Conservation (phyloP, 2,797 vertebrate genomes). For the Pristis pectinata region DNA sequence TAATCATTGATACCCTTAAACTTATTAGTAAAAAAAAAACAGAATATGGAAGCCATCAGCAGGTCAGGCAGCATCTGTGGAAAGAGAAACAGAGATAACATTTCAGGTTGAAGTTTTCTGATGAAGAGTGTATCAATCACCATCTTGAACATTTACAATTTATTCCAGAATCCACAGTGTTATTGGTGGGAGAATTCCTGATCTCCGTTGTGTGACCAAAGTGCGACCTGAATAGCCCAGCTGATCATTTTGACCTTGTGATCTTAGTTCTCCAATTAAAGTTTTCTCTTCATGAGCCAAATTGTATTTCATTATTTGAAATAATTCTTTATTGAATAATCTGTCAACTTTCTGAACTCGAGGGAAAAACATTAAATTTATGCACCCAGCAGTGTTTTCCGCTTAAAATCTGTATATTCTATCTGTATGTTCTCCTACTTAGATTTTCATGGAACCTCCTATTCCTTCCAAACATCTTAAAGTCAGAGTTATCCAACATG, state of each 20-base stretch:
- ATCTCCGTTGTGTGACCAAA: background rate
- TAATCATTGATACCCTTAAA: background rate
- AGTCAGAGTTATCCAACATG: too few relatives aligned
- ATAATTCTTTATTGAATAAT: background rate
- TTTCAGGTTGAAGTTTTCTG: too few relatives aligned
- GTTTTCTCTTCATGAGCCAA: too few relatives aligned
- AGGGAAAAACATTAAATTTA: background rate
- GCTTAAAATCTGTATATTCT: background rate
- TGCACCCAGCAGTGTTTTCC: background rate
- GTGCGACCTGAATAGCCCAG: background rate
- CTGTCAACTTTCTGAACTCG: background rate
- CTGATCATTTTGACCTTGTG: too few relatives aligned
- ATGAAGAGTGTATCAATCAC: background rate
- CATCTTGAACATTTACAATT: background rate
- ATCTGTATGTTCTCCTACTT: background rate
- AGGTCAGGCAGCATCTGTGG: too few relatives aligned
- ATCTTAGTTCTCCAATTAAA: background rate
- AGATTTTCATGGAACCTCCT: background rate
- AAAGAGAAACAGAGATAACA: too few relatives aligned
- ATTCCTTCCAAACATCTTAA: background rate
- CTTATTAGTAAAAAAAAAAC: background rate
- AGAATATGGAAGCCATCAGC: too few relatives aligned
- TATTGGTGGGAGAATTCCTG: background rate
- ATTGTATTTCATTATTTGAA: background rate
- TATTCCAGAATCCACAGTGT: background rate